Evolutionary conservation across 1,140 invertebrate genomes (phyloP).

Genomic region (Aphelenchoides fujianensis): DNA sequence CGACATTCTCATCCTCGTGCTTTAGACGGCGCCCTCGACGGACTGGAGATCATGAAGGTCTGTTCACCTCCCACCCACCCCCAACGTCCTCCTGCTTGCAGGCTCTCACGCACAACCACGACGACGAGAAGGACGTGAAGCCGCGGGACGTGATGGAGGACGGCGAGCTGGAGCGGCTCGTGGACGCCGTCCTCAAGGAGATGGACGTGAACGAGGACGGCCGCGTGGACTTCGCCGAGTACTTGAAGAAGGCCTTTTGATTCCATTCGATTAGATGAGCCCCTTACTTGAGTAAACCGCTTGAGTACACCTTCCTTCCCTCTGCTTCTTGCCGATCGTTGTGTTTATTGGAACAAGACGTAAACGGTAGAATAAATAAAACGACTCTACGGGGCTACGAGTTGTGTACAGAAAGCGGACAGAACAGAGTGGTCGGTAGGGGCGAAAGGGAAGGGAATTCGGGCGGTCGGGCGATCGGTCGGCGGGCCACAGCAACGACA

Average conservation of each 20-base stretch:
- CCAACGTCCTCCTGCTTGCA: too few relatives aligned
- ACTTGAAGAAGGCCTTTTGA: background rate
- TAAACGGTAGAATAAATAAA: too few relatives aligned
- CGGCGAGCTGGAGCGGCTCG: background rate
- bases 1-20: too few relatives aligned
- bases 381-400: too few relatives aligned
- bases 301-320: background rate
- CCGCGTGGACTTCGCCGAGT: background rate
- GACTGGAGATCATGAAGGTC: constrained; percentile 3
- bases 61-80: background rate
- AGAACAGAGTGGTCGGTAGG: background rate
- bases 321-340: too few relatives aligned
- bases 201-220: constrained; percentile 7
- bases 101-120: constrained; percentile 7
- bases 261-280: too few relatives aligned
- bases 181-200: constrained; percentile 1
- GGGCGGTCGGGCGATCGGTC: background rate
- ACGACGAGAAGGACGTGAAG: background rate
- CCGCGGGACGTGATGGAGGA: background rate
- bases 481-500: background rate
- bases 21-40: background rate
- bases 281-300: too few relatives aligned
- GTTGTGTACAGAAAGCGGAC: constrained; percentile 1
- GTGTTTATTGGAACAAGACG: too few relatives aligned
- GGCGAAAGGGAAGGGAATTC: background rate